Evolutionary conservation across 2,797 vertebrate genomes (phyloP).

Genomic region (Discoglossus pictus): DNA sequence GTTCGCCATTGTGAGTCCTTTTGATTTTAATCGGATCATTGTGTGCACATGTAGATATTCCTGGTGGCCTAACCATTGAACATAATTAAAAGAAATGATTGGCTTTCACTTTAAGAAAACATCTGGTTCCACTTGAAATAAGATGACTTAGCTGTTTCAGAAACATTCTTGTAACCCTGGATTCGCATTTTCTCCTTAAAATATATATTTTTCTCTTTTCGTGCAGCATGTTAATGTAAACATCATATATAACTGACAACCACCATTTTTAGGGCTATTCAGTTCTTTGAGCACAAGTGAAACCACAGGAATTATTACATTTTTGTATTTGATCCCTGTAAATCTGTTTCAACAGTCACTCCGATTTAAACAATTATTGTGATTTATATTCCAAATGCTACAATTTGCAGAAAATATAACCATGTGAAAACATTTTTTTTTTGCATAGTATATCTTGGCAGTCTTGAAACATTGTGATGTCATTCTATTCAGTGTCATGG

Average conservation of each 20-base stretch:
- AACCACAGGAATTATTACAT: conserved; percentile 75
- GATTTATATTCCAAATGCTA: conserved; percentile 77
- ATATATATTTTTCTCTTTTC: conserved; percentile 77
- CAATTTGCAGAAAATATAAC: conserved; percentile 80
- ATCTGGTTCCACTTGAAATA: conserved; percentile 84
- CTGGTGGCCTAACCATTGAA: conserved; percentile 78
- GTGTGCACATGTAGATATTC: conserved; percentile 77
- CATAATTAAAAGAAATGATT: conserved; percentile 82
- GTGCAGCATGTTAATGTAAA: conserved; percentile 78
- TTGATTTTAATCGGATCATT: conserved; percentile 77
- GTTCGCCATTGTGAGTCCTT: conserved; percentile 67
- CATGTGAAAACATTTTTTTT: conserved; percentile 78
- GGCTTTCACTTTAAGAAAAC: conserved; percentile 80
- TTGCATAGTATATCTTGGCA: conserved; percentile 74
- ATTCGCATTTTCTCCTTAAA: conserved; percentile 78
- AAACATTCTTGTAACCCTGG: conserved; percentile 78
- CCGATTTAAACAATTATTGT: conserved; percentile 80
- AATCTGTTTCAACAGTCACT: conserved; percentile 79
- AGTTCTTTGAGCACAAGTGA: conserved; percentile 68
- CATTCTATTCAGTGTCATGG: conserved; percentile 68
- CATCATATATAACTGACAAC: conserved; percentile 75
- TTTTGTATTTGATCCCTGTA: conserved; percentile 78
- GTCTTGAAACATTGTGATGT: conserved; percentile 74
- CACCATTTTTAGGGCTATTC: conserved; percentile 72
- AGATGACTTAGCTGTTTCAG: conserved; percentile 81